Conservation (phyloP, 92 coral and sea anemone genomes). For the Montipora capitata region DNA sequence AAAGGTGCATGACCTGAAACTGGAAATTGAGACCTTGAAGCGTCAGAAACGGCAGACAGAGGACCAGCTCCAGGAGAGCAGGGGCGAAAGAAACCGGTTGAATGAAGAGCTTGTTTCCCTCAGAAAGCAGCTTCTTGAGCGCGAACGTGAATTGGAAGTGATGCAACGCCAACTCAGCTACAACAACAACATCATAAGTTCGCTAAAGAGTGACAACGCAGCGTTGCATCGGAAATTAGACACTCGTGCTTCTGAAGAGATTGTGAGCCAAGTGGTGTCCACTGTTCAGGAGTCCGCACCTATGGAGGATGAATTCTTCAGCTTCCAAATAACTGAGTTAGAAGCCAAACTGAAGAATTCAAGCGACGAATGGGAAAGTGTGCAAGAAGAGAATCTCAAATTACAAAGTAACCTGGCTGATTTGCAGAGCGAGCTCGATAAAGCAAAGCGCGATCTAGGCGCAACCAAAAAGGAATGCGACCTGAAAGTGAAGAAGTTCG, state of each 20-base stretch:
- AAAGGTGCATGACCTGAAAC: constrained; percentile 87
- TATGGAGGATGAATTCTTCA: constrained; percentile 80
- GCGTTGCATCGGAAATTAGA: constrained; percentile 92
- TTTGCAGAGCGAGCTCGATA: constrained; percentile 95
- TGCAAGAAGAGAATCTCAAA: constrained; percentile 84
- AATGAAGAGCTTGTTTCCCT: constrained; percentile 90
- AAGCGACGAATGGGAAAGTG: constrained; percentile 88
- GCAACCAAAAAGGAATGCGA: constrained; percentile 94
- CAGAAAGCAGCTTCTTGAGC: constrained; percentile 83
- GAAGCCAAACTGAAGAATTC: constrained; percentile 92
- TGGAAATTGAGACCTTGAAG: constrained; percentile 91
- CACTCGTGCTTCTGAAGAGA: constrained; percentile 90
- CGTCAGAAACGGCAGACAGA: constrained; percentile 88
- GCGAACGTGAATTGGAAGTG: constrained; percentile 92
- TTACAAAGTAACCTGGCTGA: constrained; percentile 89
- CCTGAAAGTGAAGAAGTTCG: constrained; percentile 92
- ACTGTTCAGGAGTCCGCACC: constrained; percentile 84
- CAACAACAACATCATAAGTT: constrained; percentile 84
- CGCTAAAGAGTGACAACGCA: constrained; percentile 90
- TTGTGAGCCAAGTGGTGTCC: constrained; percentile 73
- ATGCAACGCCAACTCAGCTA: constrained; percentile 89
- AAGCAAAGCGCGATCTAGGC: constrained; percentile 90
- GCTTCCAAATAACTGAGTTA: constrained; percentile 79
- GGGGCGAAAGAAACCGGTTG: constrained; percentile 91
- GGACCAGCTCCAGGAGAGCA: constrained; percentile 87